phyloP scores from a whole-genome alignment of 2,888 invertebrate species.

The Parnassius mnemosyne region DNA sequence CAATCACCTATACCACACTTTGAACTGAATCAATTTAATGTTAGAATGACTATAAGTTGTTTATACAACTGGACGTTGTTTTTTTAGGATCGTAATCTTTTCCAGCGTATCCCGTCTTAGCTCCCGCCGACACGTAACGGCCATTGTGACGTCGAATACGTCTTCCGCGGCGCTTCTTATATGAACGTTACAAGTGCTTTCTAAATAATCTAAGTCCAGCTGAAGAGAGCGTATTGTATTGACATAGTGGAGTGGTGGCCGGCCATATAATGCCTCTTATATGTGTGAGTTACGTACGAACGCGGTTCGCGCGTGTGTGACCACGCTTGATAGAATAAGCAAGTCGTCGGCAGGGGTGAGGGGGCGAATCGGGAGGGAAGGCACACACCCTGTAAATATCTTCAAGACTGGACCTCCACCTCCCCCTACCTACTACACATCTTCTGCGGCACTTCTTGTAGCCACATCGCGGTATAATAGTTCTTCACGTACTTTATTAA shows the following conservation, averaged over 20 bases:
- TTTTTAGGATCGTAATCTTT: conserved; percentile 80
- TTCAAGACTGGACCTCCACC: conserved; percentile 77
- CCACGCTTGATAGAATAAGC: conserved; percentile 81
- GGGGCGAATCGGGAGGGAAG: conserved; percentile 36
- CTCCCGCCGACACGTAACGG: conserved; percentile 74
- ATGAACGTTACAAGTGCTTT: conserved; percentile 82
- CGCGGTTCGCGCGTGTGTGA: conserved; percentile 59
- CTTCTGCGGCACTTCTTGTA: conserved; percentile 74
- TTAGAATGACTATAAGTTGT: conserved; percentile 64
- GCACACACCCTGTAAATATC: conserved; percentile 65
- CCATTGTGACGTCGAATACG: conserved; percentile 78
- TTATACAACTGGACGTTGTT: conserved; percentile 72
- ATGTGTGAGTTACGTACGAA: conserved; percentile 58
- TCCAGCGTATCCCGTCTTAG: conserved; percentile 69
- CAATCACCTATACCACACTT: conserved; percentile 29
- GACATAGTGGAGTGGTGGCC: conserved; percentile 81
- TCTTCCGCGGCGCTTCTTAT: conserved; percentile 79
- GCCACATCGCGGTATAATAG: conserved; percentile 74
- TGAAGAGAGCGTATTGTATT: conserved; percentile 81
- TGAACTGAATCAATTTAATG: conserved; percentile 57
- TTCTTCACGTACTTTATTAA: conserved; percentile 65
- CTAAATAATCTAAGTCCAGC: conserved; percentile 82
- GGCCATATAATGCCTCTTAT: conserved; percentile 72
- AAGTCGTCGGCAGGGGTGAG: conserved; percentile 72
- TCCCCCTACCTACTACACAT: conserved; percentile 74